Conservation (phyloP, 2,113 vertebrate genomes). For the Pycnonotus jocosus region DNA sequence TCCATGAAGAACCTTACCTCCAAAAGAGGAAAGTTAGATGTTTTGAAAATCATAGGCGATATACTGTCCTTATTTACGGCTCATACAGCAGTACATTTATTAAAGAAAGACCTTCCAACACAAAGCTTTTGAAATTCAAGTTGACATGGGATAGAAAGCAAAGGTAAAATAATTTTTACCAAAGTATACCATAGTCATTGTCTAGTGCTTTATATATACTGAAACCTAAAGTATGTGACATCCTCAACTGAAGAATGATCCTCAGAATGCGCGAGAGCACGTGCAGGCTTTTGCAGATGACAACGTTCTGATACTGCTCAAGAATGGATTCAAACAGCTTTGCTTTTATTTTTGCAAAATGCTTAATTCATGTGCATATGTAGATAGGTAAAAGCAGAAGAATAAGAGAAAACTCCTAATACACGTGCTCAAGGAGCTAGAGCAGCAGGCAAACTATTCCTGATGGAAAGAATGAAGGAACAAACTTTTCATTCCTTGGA, state of each 20-base stretch:
- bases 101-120: neutral
- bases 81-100: neutral
- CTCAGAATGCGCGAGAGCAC: neutral
- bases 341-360: neutral
- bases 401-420: neutral
- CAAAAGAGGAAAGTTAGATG: neutral
- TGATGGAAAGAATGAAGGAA: neutral
- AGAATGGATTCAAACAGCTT: neutral
- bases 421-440: neutral
- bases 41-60: neutral
- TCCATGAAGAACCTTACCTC: neutral
- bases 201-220: neutral
- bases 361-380: neutral
- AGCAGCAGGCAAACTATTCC: neutral
- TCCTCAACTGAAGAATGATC: neutral
- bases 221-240: neutral
- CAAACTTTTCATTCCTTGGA: neutral
- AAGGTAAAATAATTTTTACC: neutral
- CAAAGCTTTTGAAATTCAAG: neutral
- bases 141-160: neutral
- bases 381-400: neutral
- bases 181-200: neutral
- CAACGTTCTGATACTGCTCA: neutral
- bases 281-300: neutral
- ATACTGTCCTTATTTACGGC: neutral